Conservation (phyloP, 2,797 vertebrate genomes). For the Huso huso region DNA sequence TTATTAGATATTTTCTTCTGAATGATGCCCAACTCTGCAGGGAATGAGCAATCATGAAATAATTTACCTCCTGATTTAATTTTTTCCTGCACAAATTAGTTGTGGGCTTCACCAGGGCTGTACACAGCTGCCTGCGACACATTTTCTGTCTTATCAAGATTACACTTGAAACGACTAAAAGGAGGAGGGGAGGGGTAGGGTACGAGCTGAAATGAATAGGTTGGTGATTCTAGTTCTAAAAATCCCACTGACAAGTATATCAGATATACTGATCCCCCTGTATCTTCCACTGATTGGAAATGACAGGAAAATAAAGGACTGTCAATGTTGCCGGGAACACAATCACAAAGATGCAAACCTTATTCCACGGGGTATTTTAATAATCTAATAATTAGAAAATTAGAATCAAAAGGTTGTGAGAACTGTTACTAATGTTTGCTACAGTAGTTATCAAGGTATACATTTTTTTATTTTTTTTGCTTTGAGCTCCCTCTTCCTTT, state of each 20-base stretch:
- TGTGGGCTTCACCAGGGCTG: conserved; percentile 50
- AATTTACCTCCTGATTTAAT: conserved; percentile 99
- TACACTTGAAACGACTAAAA: conserved; percentile 50
- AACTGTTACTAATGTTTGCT: background rate
- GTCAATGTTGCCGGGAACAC: conserved; percentile 36
- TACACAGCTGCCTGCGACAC: conserved; percentile 51
- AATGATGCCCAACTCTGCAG: conserved; percentile 92
- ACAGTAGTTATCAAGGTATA: background rate
- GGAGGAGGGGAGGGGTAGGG: conserved; percentile 25
- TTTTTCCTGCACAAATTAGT: conserved; percentile 82
- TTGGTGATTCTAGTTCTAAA: conserved; percentile 52
- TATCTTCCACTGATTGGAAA: conserved; percentile 47
- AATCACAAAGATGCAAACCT: conserved; percentile 42
- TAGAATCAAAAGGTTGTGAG: conserved; percentile 6
- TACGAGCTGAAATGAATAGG: conserved; percentile 37
- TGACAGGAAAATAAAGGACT: conserved; percentile 57
- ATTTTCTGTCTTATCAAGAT: conserved; percentile 56
- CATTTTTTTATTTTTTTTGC: background rate
- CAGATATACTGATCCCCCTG: conserved; percentile 56
- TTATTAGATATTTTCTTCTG: conserved; percentile 99
- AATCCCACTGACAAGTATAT: conserved; percentile 67
- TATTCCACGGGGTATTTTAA: conserved; percentile 22
- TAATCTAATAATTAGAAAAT: conserved; percentile 13
- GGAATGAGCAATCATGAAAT: conserved; percentile 98
- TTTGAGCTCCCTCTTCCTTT: background rate